A percentile compares a stretch with the other conserved stretches of the same genome.
Evolutionary conservation across 2,888 invertebrate genomes (phyloP).

Genomic region (Strigamia maritima): DNA sequence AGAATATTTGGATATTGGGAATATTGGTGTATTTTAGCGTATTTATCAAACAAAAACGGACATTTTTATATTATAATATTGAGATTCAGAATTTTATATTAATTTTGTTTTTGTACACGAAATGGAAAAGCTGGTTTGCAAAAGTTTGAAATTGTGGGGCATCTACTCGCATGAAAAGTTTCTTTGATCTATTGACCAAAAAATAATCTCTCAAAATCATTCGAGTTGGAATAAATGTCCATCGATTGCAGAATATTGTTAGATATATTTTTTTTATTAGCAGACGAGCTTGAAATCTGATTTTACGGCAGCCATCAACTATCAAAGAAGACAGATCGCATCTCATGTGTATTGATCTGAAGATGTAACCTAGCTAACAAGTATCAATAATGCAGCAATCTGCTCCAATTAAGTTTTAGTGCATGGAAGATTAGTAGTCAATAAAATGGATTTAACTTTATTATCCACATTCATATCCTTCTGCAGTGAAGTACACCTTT

Average conservation of each 20-base stretch:
- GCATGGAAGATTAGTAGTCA: not conserved
- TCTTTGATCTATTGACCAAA: constrained; percentile 17
- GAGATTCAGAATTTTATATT: no score
- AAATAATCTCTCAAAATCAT: not conserved
- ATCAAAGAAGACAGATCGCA: not conserved
- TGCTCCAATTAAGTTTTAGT: not conserved
- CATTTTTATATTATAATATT: no score
- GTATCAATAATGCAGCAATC: not conserved
- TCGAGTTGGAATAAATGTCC: not conserved
- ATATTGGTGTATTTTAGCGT: no score
- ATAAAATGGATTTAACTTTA: not conserved
- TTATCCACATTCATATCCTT: not conserved
- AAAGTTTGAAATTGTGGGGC: not conserved
- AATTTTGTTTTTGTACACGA: no score
- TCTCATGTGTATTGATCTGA: not conserved
- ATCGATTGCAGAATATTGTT: not conserved
- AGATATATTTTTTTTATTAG: not conserved
- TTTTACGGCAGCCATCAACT: not conserved
- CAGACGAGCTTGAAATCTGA: not conserved
- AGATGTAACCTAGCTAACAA: not conserved
- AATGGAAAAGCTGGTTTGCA: not conserved
- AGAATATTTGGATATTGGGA: not conserved
- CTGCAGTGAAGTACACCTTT: not conserved
- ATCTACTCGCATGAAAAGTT: not conserved
- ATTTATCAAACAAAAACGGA: no score